phyloP scores from a whole-genome alignment of 2,113 vertebrate species.

The Polypterus senegalus region DNA sequence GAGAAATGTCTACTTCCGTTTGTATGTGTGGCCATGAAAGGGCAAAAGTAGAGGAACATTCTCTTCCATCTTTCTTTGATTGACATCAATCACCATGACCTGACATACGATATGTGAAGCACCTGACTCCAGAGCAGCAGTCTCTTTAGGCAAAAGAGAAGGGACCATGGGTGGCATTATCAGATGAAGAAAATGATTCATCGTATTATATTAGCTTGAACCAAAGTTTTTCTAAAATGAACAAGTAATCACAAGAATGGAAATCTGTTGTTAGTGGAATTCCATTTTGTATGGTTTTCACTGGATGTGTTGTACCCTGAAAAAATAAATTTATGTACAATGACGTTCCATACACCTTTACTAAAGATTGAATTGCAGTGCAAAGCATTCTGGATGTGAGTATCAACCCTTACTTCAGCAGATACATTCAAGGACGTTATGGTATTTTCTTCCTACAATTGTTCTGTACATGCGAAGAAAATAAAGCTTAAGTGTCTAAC shows the following conservation, averaged over 20 bases:
- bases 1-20: constrained; percentile 71
- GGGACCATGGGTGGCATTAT: constrained; percentile 67
- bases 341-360: no score
- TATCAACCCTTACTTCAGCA: no score
- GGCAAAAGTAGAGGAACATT: constrained; percentile 69
- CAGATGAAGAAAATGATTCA: constrained; percentile 73
- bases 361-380: no score
- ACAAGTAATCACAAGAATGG: constrained; percentile 58
- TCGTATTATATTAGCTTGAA: constrained; percentile 89
- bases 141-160: constrained; percentile 90
- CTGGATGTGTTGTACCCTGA: constrained; percentile 68
- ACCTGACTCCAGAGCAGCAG: constrained; percentile 65
- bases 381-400: no score
- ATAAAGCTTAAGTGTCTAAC: no score
- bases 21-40: constrained; percentile 71
- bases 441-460: no score
- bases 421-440: no score
- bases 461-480: no score
- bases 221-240: constrained; percentile 77
- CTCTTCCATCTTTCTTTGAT: constrained; percentile 62
- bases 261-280: constrained; percentile 59
- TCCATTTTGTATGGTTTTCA: constrained; percentile 61
- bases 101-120: constrained; percentile 52
- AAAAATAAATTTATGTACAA: constrained; percentile 51
- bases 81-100: constrained; percentile 63